Conservation (phyloP, 2,113 vertebrate genomes). For the Pteronura brasiliensis region DNA sequence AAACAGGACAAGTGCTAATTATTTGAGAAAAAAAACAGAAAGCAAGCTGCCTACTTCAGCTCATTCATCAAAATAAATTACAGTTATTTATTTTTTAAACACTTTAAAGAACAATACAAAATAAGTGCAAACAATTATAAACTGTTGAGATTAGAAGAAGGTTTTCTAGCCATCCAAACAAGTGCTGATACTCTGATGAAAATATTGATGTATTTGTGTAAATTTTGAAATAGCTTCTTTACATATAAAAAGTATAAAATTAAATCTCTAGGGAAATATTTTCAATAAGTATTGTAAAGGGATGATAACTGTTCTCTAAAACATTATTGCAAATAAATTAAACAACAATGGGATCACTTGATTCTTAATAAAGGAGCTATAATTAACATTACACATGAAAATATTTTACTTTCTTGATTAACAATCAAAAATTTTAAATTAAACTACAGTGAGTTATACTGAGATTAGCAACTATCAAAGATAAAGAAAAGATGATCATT, state of each 20-base stretch:
- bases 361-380: not conserved
- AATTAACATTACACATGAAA: not conserved
- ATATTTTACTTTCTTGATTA: not conserved
- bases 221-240: not conserved
- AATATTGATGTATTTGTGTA: not conserved
- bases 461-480: slow-evolving; percentile 27
- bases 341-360: not conserved
- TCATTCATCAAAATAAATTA: not conserved
- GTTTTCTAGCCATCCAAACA: not conserved
- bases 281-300: not conserved
- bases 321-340: not conserved
- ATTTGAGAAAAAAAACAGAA: not conserved
- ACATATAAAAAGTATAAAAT: not conserved
- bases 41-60: not conserved
- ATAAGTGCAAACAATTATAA: not conserved
- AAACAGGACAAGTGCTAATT: not conserved
- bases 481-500: slow-evolving; percentile 29
- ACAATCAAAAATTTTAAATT: not conserved
- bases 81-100: not conserved
- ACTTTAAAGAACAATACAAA: not conserved
- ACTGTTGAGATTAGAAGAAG: not conserved
- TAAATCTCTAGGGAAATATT: not conserved
- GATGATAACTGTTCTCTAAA: not conserved
- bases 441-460: not conserved
- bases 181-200: not conserved